These are phyloP conservation scores for Hucho hucho DNA, from an alignment of 2,113 vertebrate species.

Conservation along the genomic window DNA sequence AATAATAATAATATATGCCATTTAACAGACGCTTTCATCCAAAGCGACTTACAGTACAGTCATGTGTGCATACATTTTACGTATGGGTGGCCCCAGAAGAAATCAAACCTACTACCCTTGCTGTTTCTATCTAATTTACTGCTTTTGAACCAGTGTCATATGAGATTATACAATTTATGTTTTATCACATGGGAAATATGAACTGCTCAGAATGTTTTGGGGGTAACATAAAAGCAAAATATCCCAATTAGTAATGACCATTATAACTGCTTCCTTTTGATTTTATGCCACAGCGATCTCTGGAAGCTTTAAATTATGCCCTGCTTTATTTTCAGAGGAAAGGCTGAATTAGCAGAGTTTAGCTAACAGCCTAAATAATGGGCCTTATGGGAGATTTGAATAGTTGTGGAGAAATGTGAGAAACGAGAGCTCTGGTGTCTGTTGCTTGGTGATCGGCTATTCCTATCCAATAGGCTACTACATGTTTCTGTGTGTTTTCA, in stretches of 20 bases:
- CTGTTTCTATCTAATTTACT: no score
- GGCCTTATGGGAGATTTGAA: conserved; percentile 30
- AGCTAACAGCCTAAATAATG: conserved; percentile 31
- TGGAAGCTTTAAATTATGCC: conserved; percentile 8
- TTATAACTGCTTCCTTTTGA: conserved; percentile 2
- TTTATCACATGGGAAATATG: no score
- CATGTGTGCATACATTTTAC: neutral
- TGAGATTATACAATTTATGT: no score
- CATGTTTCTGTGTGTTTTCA: neutral
- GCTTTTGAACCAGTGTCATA: no score
- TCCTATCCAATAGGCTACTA: neutral
- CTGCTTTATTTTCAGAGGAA: conserved; percentile 19
- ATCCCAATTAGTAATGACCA: neutral
- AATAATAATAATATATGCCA: no score
- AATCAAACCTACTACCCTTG: no score
- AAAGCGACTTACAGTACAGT: neutral
- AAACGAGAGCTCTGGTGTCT: conserved; percentile 18
- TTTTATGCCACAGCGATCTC: neutral
- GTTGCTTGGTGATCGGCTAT: neutral
- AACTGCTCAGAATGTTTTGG: no score
- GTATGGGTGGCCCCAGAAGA: neutral
- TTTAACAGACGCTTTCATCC: no score
- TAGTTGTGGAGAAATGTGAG: conserved; percentile 35
- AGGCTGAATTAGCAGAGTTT: conserved; percentile 30
- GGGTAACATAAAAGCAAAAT: no score